Conservation (phyloP, 1,140 invertebrate species). For the Drosophila saltans region DNA sequence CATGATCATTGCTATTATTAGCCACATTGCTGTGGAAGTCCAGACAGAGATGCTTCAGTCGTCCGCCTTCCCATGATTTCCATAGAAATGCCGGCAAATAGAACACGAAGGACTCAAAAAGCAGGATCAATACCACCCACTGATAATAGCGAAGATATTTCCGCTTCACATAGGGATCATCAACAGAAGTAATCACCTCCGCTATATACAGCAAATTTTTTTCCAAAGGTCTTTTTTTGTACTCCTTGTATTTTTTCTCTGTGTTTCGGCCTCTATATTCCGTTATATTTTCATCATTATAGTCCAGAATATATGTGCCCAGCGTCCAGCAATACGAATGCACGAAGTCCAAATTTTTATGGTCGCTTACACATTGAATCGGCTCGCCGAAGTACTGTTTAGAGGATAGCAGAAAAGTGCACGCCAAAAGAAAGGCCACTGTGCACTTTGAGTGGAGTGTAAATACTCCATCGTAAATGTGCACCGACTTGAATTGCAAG, state of each 20-base stretch:
- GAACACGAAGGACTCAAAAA: slow-evolving; percentile 91
- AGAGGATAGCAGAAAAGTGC: slow-evolving; percentile 87
- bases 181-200: slow-evolving; percentile 39
- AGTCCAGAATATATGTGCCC: slow-evolving; percentile 88
- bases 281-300: slow-evolving; percentile 81
- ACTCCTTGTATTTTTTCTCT: not conserved
- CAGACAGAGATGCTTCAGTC: slow-evolving; percentile 84
- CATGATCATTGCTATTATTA: slow-evolving; percentile 84
- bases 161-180: slow-evolving; percentile 82
- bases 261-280: slow-evolving; percentile 43
- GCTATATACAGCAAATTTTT: slow-evolving; percentile 11
- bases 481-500: slow-evolving; percentile 86
- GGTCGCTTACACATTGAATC: slow-evolving; percentile 86
- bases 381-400: slow-evolving; percentile 90
- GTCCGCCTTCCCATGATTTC: slow-evolving; percentile 90
- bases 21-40: slow-evolving; percentile 81
- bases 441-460: slow-evolving; percentile 88
- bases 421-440: slow-evolving; percentile 86
- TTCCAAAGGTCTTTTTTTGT: slow-evolving; percentile 33
- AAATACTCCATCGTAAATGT: slow-evolving; percentile 88
- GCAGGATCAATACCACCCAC: slow-evolving; percentile 92
- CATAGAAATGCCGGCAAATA: slow-evolving; percentile 90
- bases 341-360: slow-evolving; percentile 85
- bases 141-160: slow-evolving; percentile 92
- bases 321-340: slow-evolving; percentile 91